Evolutionary conservation across 2,113 vertebrate genomes (phyloP).

Genomic region (Erinaceus europaeus): DNA sequence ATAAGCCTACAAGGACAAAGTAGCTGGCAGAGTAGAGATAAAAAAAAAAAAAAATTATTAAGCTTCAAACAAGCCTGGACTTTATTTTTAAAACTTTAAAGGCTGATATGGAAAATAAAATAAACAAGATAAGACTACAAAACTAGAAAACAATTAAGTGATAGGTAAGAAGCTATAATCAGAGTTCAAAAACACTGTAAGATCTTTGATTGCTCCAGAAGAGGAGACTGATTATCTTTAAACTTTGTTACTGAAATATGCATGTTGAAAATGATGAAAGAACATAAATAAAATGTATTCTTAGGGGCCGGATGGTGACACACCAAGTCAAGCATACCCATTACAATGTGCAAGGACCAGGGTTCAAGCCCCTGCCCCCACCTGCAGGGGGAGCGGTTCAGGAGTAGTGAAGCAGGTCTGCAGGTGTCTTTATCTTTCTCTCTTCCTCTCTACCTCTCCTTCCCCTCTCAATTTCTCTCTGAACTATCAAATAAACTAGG

Average conservation of each 20-base stretch:
- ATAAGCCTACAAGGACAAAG: neutral
- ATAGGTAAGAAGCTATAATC: neutral
- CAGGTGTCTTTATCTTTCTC: no score
- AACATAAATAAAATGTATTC: neutral
- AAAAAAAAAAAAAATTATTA: neutral
- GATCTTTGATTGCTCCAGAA: neutral
- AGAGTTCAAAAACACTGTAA: neutral
- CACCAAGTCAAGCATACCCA: no score
- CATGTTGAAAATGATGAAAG: slow-evolving; percentile 1
- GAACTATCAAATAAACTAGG: no score
- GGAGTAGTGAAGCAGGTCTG: no score
- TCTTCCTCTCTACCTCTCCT: no score
- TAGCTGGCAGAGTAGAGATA: neutral
- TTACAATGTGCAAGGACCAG: no score
- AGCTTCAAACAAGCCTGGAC: neutral
- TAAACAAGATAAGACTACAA: neutral
- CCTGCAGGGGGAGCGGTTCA: no score
- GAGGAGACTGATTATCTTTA: neutral
- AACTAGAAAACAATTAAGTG: neutral
- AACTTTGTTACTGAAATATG: neutral
- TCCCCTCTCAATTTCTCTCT: no score
- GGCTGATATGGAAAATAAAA: neutral
- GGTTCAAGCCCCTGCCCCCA: no score
- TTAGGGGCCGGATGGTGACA: no score
- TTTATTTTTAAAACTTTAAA: neutral